Percentiles rank a stretch among this genome's conserved stretches.
phyloP scores from a whole-genome alignment of 2,797 vertebrate genomes.

The Microhierax caerulescens region DNA sequence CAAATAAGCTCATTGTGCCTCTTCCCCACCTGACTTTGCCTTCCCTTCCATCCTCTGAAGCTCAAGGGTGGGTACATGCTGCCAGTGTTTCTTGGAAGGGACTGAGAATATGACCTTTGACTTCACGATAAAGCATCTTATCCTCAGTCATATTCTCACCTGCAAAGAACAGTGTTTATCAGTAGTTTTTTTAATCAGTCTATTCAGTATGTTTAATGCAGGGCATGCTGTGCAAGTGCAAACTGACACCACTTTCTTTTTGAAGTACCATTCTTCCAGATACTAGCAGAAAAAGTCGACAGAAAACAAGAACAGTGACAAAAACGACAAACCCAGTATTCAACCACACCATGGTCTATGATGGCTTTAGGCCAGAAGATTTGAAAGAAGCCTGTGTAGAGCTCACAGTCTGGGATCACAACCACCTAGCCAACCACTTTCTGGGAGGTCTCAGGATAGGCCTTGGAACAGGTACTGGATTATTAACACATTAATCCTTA shows the following conservation, averaged over 20 bases:
- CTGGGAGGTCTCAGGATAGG: constrained; percentile 90
- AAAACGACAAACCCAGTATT: constrained; percentile 87
- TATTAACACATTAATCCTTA: neutral
- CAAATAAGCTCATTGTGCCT: neutral
- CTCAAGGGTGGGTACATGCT: neutral
- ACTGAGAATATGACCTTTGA: neutral
- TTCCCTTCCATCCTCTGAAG: neutral
- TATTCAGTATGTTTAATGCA: neutral
- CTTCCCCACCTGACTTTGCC: neutral
- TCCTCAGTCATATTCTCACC: neutral
- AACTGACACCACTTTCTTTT: neutral
- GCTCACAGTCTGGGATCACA: constrained; percentile 93
- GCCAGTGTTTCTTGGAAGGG: neutral
- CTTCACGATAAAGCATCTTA: neutral
- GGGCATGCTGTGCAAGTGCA: neutral
- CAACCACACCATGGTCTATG: constrained; percentile 96
- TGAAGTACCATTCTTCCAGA: constrained; percentile 90
- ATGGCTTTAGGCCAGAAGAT: constrained; percentile 87
- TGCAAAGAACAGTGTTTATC: neutral
- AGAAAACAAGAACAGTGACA: constrained; percentile 89
- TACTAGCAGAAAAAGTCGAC: constrained; percentile 84
- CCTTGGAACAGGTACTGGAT: constrained; percentile 85
- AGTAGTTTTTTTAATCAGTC: neutral
- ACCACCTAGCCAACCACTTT: constrained; percentile 87
- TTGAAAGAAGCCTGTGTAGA: constrained; percentile 89